Evolutionary conservation across 2,888 invertebrate species (phyloP), one percentile per base, ranked within the genome.

Genomic region (Crematogaster levior): DNA sequence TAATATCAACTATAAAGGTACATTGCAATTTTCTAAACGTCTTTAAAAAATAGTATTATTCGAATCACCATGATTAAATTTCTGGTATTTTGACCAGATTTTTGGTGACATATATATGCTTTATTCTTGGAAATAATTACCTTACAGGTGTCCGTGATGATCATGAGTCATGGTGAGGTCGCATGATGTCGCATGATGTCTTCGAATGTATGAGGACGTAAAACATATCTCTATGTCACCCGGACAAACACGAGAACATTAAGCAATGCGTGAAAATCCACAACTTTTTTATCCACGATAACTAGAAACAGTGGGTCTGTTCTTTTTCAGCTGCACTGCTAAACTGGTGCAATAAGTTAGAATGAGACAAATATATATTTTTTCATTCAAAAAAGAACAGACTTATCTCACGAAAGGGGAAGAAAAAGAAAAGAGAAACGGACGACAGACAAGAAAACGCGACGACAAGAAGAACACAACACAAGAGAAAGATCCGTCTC

Each of bases 401-500:
- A n/a, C n/a, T n/a, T 34, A 15, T 24, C n/a, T 58, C 46, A n/a
- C 24, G 72, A n/a, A 12, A 21, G 40, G 53, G 24, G 46, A 46
- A 10, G 10, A 51, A 66, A 15, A 63, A 24, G 27, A 37, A 53
- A 48, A 18, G 9, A 60, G 65, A 27, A 63, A 63, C 3, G 27
- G 1, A 30, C 30, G 21, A 24, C n/a, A n/a, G 51, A 56, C 37
- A 27, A 37, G 43, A 15, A 46, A 63, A 30, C 75, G 53, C 66
- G 37, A 2, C 27, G 43, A 24, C 21, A 46, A 24, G 1, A 37
- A 24, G 58, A 56, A 51, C 65, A 21, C 53, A n/a, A n/a, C n/a
- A n/a, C 51, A 7, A 43, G 27, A 46, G 18, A 65, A 34, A 86
- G 88, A 89, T 81, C 91, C 85, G 82, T 85, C 89, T 86, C 88